Evolutionary conservation across 1,140 invertebrate species (phyloP), one percentile per base, ranked within the genome.

Genomic region (Drosophila dunni): DNA sequence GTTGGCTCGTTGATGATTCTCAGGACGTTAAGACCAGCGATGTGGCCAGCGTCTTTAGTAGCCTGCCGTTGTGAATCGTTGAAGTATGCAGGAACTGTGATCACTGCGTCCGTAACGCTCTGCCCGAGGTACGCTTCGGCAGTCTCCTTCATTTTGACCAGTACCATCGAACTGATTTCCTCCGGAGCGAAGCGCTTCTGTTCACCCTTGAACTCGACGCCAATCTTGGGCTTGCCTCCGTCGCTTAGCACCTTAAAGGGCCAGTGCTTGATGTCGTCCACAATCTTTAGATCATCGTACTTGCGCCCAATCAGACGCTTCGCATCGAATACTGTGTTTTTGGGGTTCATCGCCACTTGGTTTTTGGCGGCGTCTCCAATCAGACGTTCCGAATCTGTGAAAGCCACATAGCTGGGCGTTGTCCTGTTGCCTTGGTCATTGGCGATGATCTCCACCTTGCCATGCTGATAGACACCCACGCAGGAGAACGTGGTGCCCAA

Each of bases 401-500:
- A 99, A 38, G 97, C 98, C 17, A 99, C 98, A 94, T 98, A 99
- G 74, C 96, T 97, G 20, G 98, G 98, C 51, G 98, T 99, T 17
- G 98, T 99, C 77, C 98, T 94, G 93, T 99, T 99, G 86, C 98
- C 98, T 93, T 98, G 97, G 92, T 98, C 97, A 92, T 98, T 98
- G 82, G 97, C 97, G 82, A 98, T 98, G 83, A 98, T 98, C 93
- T 98, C 97, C 63, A 98, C 95, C 93, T 97, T 97, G 51, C 97
- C 97, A 86, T 97, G 94, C 79, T 96, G 95, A 92, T 94, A 97
- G 9, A 97, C 96, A 60, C 95, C 96, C 11, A 97, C 96, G 80
- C 96, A 97, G 20, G 96, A 96, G 92, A 96, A 97, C 50, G 95
- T 96, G 73, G 94, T 97, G 63, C 96, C 96, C 78, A 96, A 93